phyloP scores from a whole-genome alignment of 2,797 vertebrate genomes.

The Dipus sagitta region DNA sequence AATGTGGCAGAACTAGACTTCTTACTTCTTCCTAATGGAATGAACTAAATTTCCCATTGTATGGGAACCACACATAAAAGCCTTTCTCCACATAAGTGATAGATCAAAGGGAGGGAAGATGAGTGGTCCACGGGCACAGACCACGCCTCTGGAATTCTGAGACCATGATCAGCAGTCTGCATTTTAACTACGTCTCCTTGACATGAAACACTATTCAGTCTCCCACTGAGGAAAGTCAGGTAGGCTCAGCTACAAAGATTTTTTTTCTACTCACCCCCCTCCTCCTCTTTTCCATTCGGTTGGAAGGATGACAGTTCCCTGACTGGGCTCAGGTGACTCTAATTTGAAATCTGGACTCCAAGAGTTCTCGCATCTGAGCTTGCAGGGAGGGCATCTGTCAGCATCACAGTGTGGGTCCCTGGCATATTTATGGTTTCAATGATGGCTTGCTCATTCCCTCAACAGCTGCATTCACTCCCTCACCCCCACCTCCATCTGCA shows the following conservation, averaged over 20 bases:
- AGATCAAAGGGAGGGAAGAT: constrained; percentile 88
- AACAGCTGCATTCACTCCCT: constrained; percentile 55
- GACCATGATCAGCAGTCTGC: constrained; percentile 85
- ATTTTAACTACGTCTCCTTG: constrained; percentile 88
- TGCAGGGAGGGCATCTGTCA: constrained; percentile 44
- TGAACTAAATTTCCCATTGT: constrained; percentile 88
- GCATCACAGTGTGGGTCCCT: constrained; percentile 23
- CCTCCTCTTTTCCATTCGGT: constrained; percentile 45
- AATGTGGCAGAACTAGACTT: constrained; percentile 83
- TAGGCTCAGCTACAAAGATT: constrained; percentile 88
- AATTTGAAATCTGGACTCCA: constrained; percentile 82
- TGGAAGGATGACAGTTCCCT: constrained; percentile 80
- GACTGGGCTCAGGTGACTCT: constrained; percentile 82
- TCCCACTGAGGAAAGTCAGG: constrained; percentile 87
- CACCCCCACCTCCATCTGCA: not conserved
- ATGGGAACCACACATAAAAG: constrained; percentile 87
- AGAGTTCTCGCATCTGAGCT: constrained; percentile 59
- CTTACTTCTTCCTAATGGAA: constrained; percentile 84
- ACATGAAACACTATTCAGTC: constrained; percentile 87
- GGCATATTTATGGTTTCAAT: constrained; percentile 54
- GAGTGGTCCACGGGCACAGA: constrained; percentile 85
- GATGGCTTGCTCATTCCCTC: constrained; percentile 40
- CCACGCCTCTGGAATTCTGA: constrained; percentile 88
- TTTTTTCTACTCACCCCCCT: constrained; percentile 39
- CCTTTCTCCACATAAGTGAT: constrained; percentile 85